Conservation (phyloP, 2,797 vertebrate species). For the Aphelocoma californica region DNA sequence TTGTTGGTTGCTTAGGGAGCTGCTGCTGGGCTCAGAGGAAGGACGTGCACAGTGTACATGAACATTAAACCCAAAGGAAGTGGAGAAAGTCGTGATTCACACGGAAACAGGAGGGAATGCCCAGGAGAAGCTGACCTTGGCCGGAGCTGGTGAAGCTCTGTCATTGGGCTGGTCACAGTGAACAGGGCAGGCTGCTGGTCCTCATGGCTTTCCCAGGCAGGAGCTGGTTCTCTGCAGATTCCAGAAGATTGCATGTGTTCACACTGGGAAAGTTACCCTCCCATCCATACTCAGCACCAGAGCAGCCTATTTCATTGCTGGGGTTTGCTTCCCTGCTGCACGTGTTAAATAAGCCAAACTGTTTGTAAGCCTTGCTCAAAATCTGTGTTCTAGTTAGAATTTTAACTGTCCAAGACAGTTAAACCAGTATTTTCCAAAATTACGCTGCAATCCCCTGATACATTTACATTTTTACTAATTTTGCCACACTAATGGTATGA, state of each 20-base stretch:
- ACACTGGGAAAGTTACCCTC: not conserved
- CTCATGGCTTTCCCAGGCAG: not conserved
- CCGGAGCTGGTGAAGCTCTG: rapidly evolving
- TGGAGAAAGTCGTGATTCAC: not conserved
- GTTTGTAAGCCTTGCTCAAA: not conserved
- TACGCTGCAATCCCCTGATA: not conserved
- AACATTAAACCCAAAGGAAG: not conserved
- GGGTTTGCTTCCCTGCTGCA: not conserved
- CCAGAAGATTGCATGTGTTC: not conserved
- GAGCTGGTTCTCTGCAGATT: not conserved
- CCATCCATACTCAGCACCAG: not conserved
- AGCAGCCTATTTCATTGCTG: not conserved
- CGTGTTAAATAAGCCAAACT: not conserved
- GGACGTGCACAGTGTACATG: not conserved
- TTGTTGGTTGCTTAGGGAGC: not conserved
- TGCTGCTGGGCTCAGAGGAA: not conserved
- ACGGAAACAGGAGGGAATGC: not conserved
- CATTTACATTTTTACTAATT: not conserved
- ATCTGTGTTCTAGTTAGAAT: not conserved
- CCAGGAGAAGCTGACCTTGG: not conserved
- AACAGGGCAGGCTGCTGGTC: not conserved
- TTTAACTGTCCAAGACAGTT: not conserved
- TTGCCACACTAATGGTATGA: not conserved
- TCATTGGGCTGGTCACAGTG: not conserved
- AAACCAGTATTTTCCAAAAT: not conserved